phyloP scores from a whole-genome alignment of 2,888 invertebrate genomes.

The Spodoptera littoralis region DNA sequence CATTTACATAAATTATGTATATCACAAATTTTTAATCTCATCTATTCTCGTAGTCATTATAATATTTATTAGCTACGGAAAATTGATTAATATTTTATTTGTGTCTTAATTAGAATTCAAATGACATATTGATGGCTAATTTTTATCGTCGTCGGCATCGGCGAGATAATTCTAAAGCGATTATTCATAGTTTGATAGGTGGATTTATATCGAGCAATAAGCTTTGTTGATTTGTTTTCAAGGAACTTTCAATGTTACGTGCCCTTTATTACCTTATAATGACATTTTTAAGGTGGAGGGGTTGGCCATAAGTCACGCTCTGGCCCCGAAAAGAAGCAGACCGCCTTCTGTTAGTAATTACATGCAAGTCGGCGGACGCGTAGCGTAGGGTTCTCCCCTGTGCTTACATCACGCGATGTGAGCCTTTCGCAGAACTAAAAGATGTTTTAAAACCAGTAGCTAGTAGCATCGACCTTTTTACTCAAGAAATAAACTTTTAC shows the following conservation, averaged over 20 bases:
- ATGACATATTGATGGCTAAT: conserved; percentile 41
- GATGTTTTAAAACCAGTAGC: conserved; percentile 50
- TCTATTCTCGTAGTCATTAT: conserved; percentile 39
- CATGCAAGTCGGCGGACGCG: conserved; percentile 75
- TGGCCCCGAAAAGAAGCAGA: conserved; percentile 80
- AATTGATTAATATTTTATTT: conserved; percentile 50
- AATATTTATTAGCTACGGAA: conserved; percentile 47
- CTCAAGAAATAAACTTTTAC: conserved; percentile 41
- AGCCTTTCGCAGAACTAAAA: conserved; percentile 67
- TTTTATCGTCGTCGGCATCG: conserved; percentile 25
- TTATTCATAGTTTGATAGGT: conserved; percentile 42
- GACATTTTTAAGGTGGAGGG: conserved; percentile 72
- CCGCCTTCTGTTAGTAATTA: conserved; percentile 82
- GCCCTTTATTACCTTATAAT: conserved; percentile 78
- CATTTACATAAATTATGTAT: conserved; percentile 64
- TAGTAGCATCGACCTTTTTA: conserved; percentile 40
- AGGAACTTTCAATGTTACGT: conserved; percentile 69
- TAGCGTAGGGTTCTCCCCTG: conserved; percentile 72
- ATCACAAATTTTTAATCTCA: conserved; percentile 48
- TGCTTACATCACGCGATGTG: conserved; percentile 77
- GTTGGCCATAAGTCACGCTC: conserved; percentile 76
- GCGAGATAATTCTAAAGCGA: conserved; percentile 37
- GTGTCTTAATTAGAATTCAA: conserved; percentile 51
- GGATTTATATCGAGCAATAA: conserved; percentile 56
- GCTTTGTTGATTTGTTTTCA: conserved; percentile 62